A percentile compares a stretch with the other conserved stretches of the same genome.
Conservation (phyloP, 2,797 vertebrate species). For the Oryzias sinensis region DNA sequence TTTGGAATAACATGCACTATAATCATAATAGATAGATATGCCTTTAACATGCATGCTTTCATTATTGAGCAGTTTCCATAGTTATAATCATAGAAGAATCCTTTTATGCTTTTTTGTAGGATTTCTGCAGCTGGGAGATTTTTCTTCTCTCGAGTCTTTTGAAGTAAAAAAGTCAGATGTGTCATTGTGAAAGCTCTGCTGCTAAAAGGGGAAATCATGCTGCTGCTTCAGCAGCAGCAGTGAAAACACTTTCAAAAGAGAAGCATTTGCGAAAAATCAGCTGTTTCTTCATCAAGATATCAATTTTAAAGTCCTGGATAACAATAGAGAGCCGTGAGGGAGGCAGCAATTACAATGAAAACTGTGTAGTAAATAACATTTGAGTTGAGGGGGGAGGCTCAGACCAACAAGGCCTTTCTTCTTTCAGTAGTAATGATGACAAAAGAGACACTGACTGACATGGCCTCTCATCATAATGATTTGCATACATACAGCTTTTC, state of each 20-base stretch:
- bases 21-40: too few species aligned
- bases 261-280: conserved; percentile 63
- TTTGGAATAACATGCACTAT: too few species aligned
- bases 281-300: conserved; percentile 62
- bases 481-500: conserved; percentile 21
- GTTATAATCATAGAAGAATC: conserved; percentile 8
- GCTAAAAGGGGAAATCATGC: conserved; percentile 42
- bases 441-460: conserved; percentile 28
- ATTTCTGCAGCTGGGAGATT: conserved; percentile 13
- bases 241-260: conserved; percentile 57
- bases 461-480: conserved; percentile 20
- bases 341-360: conserved; percentile 49
- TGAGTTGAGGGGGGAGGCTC: conserved; percentile 26
- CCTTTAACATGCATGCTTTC: background rate
- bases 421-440: conserved; percentile 33
- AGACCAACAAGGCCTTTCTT: conserved; percentile 15
- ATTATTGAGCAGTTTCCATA: background rate
- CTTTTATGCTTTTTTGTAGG: conserved; percentile 13
- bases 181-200: conserved; percentile 55
- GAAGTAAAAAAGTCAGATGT: conserved; percentile 9
- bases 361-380: conserved; percentile 38
- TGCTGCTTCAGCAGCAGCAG: conserved; percentile 55
- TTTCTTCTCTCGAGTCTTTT: conserved; percentile 13
- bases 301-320: conserved; percentile 28
- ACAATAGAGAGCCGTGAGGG: conserved; percentile 39